phyloP scores from a whole-genome alignment of 92 coral and sea anemone genomes.

The Desmophyllum pertusum region DNA sequence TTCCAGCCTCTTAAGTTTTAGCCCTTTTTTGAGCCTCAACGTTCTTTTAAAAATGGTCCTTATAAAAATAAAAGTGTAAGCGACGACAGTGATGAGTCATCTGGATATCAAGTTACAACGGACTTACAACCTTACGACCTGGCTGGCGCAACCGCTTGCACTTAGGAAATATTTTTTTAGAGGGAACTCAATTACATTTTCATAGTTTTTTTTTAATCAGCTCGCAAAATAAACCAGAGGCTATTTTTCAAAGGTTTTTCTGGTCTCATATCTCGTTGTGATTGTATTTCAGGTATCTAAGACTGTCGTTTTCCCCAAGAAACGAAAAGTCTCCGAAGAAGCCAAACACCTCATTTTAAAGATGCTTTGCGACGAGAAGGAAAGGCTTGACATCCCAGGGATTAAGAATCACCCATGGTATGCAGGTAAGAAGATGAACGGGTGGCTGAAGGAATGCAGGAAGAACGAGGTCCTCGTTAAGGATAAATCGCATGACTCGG shows the following conservation, averaged over 20 bases:
- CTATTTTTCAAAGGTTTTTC: background rate
- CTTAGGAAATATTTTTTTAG: no score
- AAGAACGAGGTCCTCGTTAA: conserved; percentile 10
- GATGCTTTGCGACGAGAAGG: conserved; percentile 88
- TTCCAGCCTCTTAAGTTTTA: no score
- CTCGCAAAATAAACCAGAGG: no score
- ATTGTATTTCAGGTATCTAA: conserved; percentile 42
- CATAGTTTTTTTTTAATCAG: background rate
- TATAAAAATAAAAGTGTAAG: no score
- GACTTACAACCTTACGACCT: no score
- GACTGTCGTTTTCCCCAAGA: conserved; percentile 86
- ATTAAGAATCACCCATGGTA: conserved; percentile 92
- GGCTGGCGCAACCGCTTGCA: no score
- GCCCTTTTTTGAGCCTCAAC: no score
- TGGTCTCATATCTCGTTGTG: background rate
- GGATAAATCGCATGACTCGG: conserved; percentile 39
- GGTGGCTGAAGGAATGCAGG: conserved; percentile 5
- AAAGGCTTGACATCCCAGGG: conserved; percentile 68
- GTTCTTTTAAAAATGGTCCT: no score
- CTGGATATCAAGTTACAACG: no score
- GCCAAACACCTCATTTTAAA: conserved; percentile 80
- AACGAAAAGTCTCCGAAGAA: conserved; percentile 81
- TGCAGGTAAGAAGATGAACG: conserved; percentile 49
- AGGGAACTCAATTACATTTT: no score
- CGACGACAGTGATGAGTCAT: no score